Evolutionary conservation across 2,888 invertebrate genomes (phyloP), one percentile per base, ranked within the genome.

Genomic region (Stegophylla sp.): DNA sequence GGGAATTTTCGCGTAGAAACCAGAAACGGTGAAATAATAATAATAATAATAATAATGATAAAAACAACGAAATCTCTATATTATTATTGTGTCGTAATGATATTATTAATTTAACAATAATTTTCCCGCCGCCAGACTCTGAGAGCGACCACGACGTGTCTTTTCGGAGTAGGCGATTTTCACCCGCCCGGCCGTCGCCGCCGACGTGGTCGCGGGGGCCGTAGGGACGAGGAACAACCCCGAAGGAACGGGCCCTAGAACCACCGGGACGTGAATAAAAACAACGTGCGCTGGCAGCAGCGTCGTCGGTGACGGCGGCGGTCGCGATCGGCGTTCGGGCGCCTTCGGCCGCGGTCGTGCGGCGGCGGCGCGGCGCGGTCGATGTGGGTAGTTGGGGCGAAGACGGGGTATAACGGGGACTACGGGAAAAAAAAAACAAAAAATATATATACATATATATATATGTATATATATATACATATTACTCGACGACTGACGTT

Each of bases 351-450:
- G 1, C 43, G 26, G 53, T 69, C 69, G 77, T 23, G 26, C 56
- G 15, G 72, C 73, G 34, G 20, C 73, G 64, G 23, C 61, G 34
- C 71, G 61, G 73, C 45, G 72, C 61, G 34, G 63, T 34, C 34
- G 34, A 34, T 34, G 34, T 34, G 34, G 34, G 34, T 34, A 3
- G 3, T 34, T 34, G 34, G 34, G 34, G 34, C 34, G 34, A 34
- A 7, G 7, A 34, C 3, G 34, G 7, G 34, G 34, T n/a, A n/a
- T n/a, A n/a, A n/a, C 64, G 41, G 53, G 75, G 75, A 64, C 75
- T 53, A 66, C 53, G 75, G 51, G 75, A 53, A 69, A 28, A 10
- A 48, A 74, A 73, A 74, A 67, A 26, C 61, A 9, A 45, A 45
- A 12, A 45, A 12, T 34, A 34, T 7, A 7, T 34, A 5, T 7